A percentile compares a stretch with the other conserved stretches of the same genome.
These are phyloP conservation scores for Rotaria socialis DNA, from an alignment of 2,888 invertebrate species.

Conservation along the genomic window DNA sequence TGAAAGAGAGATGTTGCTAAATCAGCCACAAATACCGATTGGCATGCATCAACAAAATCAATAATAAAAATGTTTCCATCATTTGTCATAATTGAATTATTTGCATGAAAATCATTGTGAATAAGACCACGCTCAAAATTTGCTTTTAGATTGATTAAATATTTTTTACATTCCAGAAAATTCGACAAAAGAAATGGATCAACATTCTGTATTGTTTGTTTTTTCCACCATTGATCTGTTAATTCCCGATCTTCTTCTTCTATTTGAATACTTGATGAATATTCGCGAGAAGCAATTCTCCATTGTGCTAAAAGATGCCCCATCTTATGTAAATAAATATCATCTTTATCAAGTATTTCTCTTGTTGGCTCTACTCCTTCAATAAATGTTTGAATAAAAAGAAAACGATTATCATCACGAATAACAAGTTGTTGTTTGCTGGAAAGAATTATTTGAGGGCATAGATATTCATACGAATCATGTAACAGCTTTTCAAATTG, in stretches of 20 bases:
- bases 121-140: too few species aligned
- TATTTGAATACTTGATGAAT: too few species aligned
- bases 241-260: neutral
- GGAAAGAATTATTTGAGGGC: neutral
- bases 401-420: neutral
- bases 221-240: too few species aligned
- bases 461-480: neutral
- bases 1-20: neutral
- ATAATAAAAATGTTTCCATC: neutral
- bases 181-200: too few species aligned
- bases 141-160: too few species aligned
- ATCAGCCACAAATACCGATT: neutral
- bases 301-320: too few species aligned
- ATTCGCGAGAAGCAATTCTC: too few species aligned
- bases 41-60: neutral
- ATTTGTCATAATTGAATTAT: neutral
- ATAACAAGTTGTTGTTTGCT: neutral
- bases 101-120: conserved; percentile 14
- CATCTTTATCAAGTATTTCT: too few species aligned
- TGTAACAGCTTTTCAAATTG: neutral
- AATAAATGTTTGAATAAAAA: neutral
- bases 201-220: too few species aligned
- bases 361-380: neutral
- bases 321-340: too few species aligned
- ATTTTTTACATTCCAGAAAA: too few species aligned